Conservation (phyloP, 2,113 vertebrate genomes). For the Scytalopus superciliaris region DNA sequence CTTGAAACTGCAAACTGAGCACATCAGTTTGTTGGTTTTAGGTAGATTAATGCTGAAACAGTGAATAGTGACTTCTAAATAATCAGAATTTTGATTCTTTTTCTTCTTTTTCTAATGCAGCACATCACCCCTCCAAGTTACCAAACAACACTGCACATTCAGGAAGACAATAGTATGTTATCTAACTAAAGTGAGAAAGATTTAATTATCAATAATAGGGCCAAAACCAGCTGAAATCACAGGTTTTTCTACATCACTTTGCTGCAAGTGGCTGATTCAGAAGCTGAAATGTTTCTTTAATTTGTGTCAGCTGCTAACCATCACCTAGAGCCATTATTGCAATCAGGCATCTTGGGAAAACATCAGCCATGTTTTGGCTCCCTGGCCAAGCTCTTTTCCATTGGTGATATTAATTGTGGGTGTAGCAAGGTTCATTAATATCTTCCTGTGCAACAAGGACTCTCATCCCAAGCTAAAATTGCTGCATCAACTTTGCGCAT, state of each 20-base stretch:
- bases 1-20: background rate
- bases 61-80: background rate
- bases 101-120: background rate
- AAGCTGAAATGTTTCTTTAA: background rate
- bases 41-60: background rate
- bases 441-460: background rate
- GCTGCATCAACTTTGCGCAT: background rate
- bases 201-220: background rate
- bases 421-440: background rate
- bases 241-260: background rate
- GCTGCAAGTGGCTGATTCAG: background rate
- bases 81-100: background rate
- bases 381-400: background rate
- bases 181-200: background rate
- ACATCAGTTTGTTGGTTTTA: background rate
- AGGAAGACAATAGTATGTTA: background rate
- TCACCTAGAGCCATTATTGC: constrained; percentile 17
- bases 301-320: background rate
- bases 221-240: background rate
- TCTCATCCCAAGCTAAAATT: background rate
- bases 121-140: background rate
- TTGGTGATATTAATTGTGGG: constrained; percentile 3
- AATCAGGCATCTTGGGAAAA: background rate
- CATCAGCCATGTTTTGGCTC: background rate
- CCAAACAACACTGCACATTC: background rate